A percentile compares a stretch with the other conserved stretches of the same genome.
Evolutionary conservation across 2,888 invertebrate genomes (phyloP).

Genomic region (Pheosia gnoma): DNA sequence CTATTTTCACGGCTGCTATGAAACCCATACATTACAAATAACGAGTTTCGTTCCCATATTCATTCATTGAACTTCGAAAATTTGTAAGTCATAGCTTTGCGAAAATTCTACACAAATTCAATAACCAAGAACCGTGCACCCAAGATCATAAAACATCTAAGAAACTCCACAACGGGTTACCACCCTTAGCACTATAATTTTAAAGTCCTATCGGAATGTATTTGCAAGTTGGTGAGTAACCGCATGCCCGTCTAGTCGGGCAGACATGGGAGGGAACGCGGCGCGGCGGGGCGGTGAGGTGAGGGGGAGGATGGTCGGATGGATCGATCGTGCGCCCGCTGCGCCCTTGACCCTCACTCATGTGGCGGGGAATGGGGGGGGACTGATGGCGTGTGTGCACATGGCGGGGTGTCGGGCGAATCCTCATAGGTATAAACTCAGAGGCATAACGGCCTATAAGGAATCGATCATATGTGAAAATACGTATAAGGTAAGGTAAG

Average conservation of each 20-base stretch:
- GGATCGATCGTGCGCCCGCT: conserved; percentile 52
- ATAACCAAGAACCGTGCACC: too few species aligned
- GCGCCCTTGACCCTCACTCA: conserved; percentile 73
- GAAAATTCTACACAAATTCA: too few species aligned
- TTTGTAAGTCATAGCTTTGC: too few species aligned
- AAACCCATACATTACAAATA: too few species aligned
- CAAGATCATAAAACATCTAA: too few species aligned
- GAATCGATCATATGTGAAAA: too few species aligned
- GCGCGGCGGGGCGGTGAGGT: conserved; percentile 14
- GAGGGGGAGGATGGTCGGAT: conserved; percentile 17
- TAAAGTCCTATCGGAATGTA: background rate
- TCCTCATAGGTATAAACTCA: background rate
- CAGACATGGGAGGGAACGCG: conserved; percentile 33
- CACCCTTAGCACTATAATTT: background rate
- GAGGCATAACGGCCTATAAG: too few species aligned
- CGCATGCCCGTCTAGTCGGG: conserved; percentile 51
- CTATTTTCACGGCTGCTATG: too few species aligned
- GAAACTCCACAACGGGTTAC: too few species aligned
- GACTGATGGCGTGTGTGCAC: conserved; percentile 25
- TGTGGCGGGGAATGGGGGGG: conserved; percentile 29
- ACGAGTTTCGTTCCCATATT: too few species aligned
- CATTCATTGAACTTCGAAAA: too few species aligned
- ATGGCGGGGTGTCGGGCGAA: conserved; percentile 24
- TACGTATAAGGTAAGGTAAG: too few species aligned
- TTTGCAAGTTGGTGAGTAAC: conserved; percentile 14